phyloP scores from a whole-genome alignment of 2,888 invertebrate genomes.

The Lordiphosa andalusiaca region DNA sequence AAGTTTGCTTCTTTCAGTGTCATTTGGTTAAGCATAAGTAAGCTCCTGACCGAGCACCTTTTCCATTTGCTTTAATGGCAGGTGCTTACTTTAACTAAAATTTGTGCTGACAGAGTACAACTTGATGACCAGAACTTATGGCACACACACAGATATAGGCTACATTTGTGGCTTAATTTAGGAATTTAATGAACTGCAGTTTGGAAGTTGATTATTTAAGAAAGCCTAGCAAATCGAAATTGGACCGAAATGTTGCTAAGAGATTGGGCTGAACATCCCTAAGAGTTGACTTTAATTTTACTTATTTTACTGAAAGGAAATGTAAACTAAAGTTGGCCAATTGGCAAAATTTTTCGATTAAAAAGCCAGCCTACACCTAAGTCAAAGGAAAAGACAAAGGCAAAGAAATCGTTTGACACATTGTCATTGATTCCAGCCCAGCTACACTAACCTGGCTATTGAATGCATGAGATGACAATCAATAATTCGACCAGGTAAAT shows the following conservation, averaged over 20 bases:
- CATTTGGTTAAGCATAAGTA: slow-evolving; percentile 21
- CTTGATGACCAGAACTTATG: slow-evolving; percentile 41
- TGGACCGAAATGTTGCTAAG: neutral
- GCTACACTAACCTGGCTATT: too few species aligned
- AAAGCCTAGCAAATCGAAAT: too few species aligned
- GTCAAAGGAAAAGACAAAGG: too few species aligned
- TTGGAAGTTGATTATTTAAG: too few species aligned
- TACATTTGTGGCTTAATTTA: slow-evolving; percentile 17
- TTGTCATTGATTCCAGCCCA: too few species aligned
- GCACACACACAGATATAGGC: slow-evolving; percentile 10
- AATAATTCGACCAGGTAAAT: too few species aligned
- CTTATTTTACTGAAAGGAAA: too few species aligned
- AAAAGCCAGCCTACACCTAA: too few species aligned
- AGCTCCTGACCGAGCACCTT: slow-evolving; percentile 37
- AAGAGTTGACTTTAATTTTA: neutral
- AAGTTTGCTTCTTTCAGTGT: slow-evolving; percentile 3
- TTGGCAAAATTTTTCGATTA: too few species aligned
- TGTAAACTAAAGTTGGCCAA: too few species aligned
- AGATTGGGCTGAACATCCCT: neutral
- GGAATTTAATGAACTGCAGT: neutral
- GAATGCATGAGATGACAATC: too few species aligned
- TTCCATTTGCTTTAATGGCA: slow-evolving; percentile 57
- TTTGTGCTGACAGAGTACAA: slow-evolving; percentile 55
- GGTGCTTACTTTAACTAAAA: slow-evolving; percentile 52
- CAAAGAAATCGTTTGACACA: too few species aligned